Base-by-base conservation (phyloP, 2,113 vertebrate genomes). In the Eupsittula cactorum region DNA sequence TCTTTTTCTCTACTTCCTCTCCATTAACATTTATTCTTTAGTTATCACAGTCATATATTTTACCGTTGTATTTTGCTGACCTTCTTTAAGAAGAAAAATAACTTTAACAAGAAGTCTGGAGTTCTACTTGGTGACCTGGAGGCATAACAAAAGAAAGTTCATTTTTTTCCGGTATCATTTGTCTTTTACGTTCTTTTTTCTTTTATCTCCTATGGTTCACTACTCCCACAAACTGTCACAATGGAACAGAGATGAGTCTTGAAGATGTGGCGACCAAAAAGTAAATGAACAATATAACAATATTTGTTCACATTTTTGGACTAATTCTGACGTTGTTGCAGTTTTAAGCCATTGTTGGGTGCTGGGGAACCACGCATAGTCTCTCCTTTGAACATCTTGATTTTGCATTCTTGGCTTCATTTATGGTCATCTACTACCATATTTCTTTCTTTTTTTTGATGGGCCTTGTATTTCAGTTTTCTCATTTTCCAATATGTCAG, bases 141-240 rank as follows among this genome's bases (percentile, higher is more conserved):
- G 19, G 17, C 1, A 19, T 10, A 39, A 25, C 35, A 37, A 57
- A 27, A 62, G 7, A 9, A 29, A 49, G 7, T 29, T 73, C 3
- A 8, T 83, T 74, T 75, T 81, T 82, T 23, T 35, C 75, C 11
- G 31, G 4, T 55, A 7, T 33, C 59, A 14, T 39, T 50, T 86
- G 1, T 52, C 10, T 75, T 90, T 47, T 31, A 33, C 0, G 0
- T 75, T 75, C 0, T 41, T 83, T n/a, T 82, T 35, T 47, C 3
- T 82, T 69, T 55, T 52, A 16, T 77, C 86, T 84, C 12, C 4
- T 68, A 2, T 81, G 76, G 5, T 35, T 94, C 3, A 0, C 55
- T 71, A 21, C n/a, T 91, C 23, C 27, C 81, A 65, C 9, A 64
- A 55, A 64, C 13, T 44, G 28, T 33, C 52, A 67, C 39, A 50